phyloP scores from a whole-genome alignment of 2,113 vertebrate species.

The Pimephales promelas region DNA sequence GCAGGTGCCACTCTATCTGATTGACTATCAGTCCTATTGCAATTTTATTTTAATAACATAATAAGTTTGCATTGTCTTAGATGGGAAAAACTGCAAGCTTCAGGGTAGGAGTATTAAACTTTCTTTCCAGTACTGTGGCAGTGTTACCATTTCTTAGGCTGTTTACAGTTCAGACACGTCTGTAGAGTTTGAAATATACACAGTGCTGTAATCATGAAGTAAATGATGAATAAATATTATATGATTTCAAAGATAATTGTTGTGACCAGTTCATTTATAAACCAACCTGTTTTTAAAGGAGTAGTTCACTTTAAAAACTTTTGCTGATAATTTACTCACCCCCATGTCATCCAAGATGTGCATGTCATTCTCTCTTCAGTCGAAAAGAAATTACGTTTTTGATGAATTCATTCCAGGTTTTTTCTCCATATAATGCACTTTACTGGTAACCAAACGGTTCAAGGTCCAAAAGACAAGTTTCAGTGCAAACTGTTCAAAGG shows the following conservation, averaged over 20 bases:
- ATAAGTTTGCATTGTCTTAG: neutral
- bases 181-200: slow-evolving; percentile 45
- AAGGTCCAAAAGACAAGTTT: too few species aligned
- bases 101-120: neutral
- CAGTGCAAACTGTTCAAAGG: too few species aligned
- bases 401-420: too few species aligned
- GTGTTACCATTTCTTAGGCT: slow-evolving; percentile 30
- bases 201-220: slow-evolving; percentile 39
- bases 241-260: slow-evolving; percentile 26
- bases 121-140: slow-evolving; percentile 21
- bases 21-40: neutral
- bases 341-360: too few species aligned
- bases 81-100: neutral
- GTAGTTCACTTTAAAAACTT: too few species aligned
- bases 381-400: too few species aligned
- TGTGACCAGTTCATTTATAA: neutral
- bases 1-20: neutral
- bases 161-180: slow-evolving; percentile 46
- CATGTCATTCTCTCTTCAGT: too few species aligned
- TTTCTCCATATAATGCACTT: too few species aligned
- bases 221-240: slow-evolving; percentile 52
- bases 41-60: neutral
- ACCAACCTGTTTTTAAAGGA: neutral
- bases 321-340: too few species aligned
- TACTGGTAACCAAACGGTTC: too few species aligned